These are phyloP conservation scores for Pogonomyrmex californicus DNA, from an alignment of 1,140 invertebrate genomes.

Conservation along the genomic window DNA sequence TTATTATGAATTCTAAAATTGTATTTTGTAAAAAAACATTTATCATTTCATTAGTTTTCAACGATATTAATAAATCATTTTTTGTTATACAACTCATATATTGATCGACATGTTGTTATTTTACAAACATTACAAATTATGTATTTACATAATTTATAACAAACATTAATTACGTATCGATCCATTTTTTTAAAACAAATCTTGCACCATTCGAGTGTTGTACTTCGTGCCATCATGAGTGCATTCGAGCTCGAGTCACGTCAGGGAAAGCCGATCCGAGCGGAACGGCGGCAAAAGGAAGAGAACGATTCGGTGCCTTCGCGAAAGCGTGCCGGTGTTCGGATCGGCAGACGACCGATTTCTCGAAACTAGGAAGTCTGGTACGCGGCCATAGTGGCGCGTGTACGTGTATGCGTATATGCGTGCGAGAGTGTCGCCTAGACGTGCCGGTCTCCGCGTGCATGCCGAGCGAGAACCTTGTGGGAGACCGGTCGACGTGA, in stretches of 20 bases:
- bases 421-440: conserved; percentile 33
- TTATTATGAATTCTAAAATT: background rate
- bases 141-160: background rate
- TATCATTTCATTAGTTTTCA: background rate
- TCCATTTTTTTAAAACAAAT: conserved; percentile 22
- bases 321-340: conserved; percentile 45
- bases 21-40: background rate
- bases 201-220: background rate
- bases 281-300: conserved; percentile 59
- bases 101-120: background rate
- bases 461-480: conserved; percentile 65
- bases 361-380: conserved; percentile 79
- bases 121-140: background rate
- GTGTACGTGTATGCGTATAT: conserved; percentile 56
- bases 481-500: conserved; percentile 82
- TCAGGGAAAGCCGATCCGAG: conserved; percentile 33
- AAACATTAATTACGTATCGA: conserved; percentile 1
- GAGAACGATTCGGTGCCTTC: conserved; percentile 65
- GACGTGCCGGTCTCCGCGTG: conserved; percentile 24
- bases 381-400: conserved; percentile 8
- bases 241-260: background rate
- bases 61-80: background rate
- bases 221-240: background rate
- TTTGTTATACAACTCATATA: background rate
- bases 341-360: conserved; percentile 72